Evolutionary conservation across 2,113 vertebrate genomes (phyloP), one percentile per base, ranked within the genome.

Genomic region (Chaetura pelagica): DNA sequence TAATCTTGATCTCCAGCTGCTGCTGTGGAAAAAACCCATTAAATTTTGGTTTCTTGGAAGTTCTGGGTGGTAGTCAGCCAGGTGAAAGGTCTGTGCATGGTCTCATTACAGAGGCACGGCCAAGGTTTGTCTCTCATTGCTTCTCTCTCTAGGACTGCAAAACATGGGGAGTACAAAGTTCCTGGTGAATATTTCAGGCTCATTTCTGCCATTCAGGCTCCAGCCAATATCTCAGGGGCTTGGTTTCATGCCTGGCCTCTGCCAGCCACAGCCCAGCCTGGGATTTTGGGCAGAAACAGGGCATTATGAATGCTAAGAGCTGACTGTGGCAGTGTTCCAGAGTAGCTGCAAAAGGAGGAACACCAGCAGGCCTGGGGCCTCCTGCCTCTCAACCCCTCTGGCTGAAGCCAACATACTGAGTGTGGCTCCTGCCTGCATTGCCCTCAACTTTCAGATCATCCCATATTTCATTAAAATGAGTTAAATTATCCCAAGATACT

Each of bases 321-420:
- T 26, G 67, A 6, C 27, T 35, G 81, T 0, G 2, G 46, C 40
- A 7, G 8, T 1, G 0, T 79, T 67, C 12, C 4, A 0, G 26
- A 78, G 46, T 3, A 5, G 57, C 59, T 73, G n/a, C 30, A 26
- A 7, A 26, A 13, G 27, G 9, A 75, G n/a, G 29, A 46, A 32
- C 3, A 2, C 23, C 38, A 4, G 35, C 34, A 4, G 35, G 30
- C 35, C 66, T 12, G 10, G 63, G n/a, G 74, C n/a, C 73, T 78
- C 42, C 84, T 72, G 54, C 62, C 22, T 52, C 75, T 75, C 42
- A 52, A 0, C 58, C 59, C 46, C 20, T 42, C 51, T 49, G 51
- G 32, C 84, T 77, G 77, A 48, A 84, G 61, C 57, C 78, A n/a
- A 54, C 2, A 2, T 46, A n/a, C 69, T 10, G 42, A 62, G n/a